Percentiles rank a stretch among this genome's conserved stretches.
Evolutionary conservation across 2,888 invertebrate genomes (phyloP).

Genomic region (Ametastegia equiseti): DNA sequence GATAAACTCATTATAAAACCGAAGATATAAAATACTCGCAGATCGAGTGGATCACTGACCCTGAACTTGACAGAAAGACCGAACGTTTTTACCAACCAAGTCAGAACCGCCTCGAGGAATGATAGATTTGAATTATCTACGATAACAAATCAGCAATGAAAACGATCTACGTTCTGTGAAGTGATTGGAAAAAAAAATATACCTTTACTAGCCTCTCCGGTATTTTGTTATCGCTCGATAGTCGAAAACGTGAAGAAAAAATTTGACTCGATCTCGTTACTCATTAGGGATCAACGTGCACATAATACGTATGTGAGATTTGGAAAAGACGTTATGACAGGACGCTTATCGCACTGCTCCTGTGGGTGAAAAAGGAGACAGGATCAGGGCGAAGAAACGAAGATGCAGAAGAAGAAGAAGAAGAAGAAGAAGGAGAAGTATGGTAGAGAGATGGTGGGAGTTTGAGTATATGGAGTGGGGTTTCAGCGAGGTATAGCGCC

Average conservation of each 20-base stretch:
- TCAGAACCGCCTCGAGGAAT: not conserved
- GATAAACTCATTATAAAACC: not conserved
- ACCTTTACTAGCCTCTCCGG: not conserved
- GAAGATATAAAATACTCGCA: not conserved
- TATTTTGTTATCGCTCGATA: not conserved
- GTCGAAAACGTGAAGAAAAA: not conserved
- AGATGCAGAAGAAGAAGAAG: not conserved
- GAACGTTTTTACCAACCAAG: too few species aligned
- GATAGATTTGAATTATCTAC: not conserved
- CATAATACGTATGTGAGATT: not conserved
- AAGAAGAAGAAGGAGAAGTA: not conserved
- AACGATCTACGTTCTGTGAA: not conserved
- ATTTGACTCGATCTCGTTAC: not conserved
- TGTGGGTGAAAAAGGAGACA: not conserved
- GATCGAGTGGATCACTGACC: too few species aligned
- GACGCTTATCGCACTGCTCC: not conserved
- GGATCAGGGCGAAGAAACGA: not conserved
- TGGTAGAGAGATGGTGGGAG: constrained; percentile 33
- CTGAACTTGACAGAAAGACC: constrained; percentile 20
- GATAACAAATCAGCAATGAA: not conserved
- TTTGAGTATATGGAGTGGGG: constrained; percentile 48
- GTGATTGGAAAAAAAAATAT: not conserved
- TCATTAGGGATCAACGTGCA: not conserved
- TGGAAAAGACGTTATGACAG: not conserved
- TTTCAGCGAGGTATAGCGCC: constrained; percentile 49